Conservation (phyloP, 2,113 vertebrate species). For the Planiliza haematocheilus region DNA sequence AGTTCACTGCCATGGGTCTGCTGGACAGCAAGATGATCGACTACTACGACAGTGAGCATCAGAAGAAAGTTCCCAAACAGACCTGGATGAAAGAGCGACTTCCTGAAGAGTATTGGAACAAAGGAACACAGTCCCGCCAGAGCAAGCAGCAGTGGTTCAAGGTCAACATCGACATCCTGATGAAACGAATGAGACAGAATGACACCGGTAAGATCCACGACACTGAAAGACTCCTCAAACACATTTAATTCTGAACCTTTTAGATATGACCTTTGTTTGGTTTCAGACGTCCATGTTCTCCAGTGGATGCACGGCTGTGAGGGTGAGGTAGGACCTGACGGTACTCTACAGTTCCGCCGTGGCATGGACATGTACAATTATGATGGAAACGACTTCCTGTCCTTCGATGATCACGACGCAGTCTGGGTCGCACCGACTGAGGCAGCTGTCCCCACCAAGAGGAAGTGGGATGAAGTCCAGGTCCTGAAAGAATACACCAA, state of each 20-base stretch:
- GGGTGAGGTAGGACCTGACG: background rate
- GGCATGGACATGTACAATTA: constrained; percentile 75
- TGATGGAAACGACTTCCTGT: constrained; percentile 72
- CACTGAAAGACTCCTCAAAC: background rate
- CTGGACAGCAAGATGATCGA: constrained; percentile 75
- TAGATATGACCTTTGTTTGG: background rate
- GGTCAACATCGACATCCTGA: constrained; percentile 75
- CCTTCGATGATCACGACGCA: constrained; percentile 20
- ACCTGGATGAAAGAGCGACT: constrained; percentile 66
- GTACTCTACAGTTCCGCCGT: accelerated
- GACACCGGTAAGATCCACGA: background rate
- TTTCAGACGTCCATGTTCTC: constrained; percentile 61
- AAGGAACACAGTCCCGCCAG: constrained; percentile 70
- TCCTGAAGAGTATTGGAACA: constrained; percentile 48
- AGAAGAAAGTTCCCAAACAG: constrained; percentile 55
- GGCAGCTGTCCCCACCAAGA: constrained; percentile 32
- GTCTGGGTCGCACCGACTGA: constrained; percentile 48
- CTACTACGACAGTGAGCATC: constrained; percentile 59
- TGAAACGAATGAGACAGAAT: constrained; percentile 50
- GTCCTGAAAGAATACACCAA: constrained; percentile 76
- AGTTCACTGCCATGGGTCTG: constrained; percentile 77
- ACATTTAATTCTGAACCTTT: too few species aligned
- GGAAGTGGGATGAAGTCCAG: constrained; percentile 67
- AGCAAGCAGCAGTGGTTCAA: constrained; percentile 80
- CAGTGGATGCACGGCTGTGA: constrained; percentile 77